Evolutionary conservation across 23 tunicate genomes (phyloP), one percentile per base, ranked within the genome.

Genomic region (Corella eumyota): DNA sequence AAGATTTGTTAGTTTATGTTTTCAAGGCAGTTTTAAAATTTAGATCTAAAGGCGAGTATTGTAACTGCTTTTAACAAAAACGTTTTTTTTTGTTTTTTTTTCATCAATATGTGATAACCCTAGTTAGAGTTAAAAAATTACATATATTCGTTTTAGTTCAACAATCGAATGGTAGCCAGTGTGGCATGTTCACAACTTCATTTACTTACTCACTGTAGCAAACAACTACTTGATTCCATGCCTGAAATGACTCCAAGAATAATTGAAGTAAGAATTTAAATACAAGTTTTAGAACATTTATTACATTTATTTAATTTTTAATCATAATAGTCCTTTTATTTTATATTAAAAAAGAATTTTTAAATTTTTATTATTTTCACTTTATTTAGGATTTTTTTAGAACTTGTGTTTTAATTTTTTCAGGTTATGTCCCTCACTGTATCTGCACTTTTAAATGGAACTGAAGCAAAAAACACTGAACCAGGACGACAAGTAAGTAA

Each of bases 201-300:
- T 33, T 80, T 86, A 6, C 49, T 86, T 17, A 68, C 85, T 32
- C 80, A 86, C 65, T 77, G 85, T 50, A 65, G 67, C 64, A 49
- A 66, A 3, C 56, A 77, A 30, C 51, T 86, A 3, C 27, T 65
- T 64, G 56, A 52, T 3, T 29, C 54, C 3, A 65, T 86, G 95
- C 95, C 95, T 31, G 85, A 66, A 1, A 65, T 86, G 65, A 80
- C 85, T 9, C 35, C 70, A 1, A 52, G 82, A 36, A 77, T 86
- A 21, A 66, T 86, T n/a, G 95, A 86, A 75, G 95, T 86, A 67
- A 33, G 50, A n/a, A n/a, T n/a, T n/a, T n/a, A n/a, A n/a, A n/a
- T n/a, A n/a, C n/a, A n/a, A n/a, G n/a, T n/a, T n/a, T 29, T 60
- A 0, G 49, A 13, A 13, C 17, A 13, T 13, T 13, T 13, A 13